Conservation (phyloP, 2,888 invertebrate species). For the Clepsis dumicolana region DNA sequence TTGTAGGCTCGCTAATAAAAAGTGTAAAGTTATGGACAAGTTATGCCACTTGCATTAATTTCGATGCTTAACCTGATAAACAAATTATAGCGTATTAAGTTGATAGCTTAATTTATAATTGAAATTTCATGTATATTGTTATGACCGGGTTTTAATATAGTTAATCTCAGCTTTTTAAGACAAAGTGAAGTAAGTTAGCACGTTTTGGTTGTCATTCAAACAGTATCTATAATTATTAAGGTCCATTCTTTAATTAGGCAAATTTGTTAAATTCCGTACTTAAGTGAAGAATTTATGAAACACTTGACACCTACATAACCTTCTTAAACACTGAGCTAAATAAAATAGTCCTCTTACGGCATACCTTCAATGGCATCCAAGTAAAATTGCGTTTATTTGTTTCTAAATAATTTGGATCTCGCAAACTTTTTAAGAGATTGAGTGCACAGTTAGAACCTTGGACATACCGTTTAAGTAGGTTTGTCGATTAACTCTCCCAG, state of each 20-base stretch:
- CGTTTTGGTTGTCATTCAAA: constrained; percentile 47
- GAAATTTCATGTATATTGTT: constrained; percentile 81
- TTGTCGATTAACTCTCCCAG: neutral
- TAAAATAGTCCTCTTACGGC: neutral
- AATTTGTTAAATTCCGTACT: constrained; percentile 11
- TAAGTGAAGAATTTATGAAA: neutral
- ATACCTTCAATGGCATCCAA: neutral
- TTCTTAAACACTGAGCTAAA: neutral
- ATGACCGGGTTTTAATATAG: constrained; percentile 72
- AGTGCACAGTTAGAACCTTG: neutral
- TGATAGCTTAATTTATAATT: constrained; percentile 86
- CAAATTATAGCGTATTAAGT: constrained; percentile 85
- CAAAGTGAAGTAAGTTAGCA: constrained; percentile 71
- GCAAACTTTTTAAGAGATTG: too few relatives aligned
- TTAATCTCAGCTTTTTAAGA: constrained; percentile 64
- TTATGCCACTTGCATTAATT: constrained; percentile 86
- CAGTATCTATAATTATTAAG: neutral
- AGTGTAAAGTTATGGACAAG: constrained; percentile 84
- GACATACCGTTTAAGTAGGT: neutral
- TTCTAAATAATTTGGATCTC: neutral
- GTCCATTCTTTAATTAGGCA: constrained; percentile 15
- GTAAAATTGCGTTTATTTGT: neutral
- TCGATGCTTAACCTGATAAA: constrained; percentile 86
- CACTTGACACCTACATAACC: neutral
- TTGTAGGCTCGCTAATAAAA: constrained; percentile 84